phyloP scores from a whole-genome alignment of 2,797 vertebrate species.

The Coreius guichenoti region DNA sequence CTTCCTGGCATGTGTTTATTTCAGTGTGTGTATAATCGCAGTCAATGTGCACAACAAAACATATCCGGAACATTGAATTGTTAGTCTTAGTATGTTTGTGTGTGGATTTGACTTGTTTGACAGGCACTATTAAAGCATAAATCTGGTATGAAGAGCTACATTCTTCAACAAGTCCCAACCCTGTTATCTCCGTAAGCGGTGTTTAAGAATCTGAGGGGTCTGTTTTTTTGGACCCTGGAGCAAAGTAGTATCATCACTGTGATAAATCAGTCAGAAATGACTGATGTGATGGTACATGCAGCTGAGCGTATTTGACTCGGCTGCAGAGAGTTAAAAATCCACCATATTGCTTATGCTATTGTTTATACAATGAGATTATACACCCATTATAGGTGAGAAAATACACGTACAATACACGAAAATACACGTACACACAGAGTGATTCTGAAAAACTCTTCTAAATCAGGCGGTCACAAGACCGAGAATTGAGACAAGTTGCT shows the following conservation, averaged over 20 bases:
- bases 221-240: background rate
- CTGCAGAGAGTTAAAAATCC: slow-evolving; percentile 16
- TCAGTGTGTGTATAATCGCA: slow-evolving; percentile 10
- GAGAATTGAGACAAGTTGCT: background rate
- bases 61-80: background rate
- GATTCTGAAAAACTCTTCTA: background rate
- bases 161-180: slow-evolving; percentile 63
- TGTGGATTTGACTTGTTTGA: slow-evolving; percentile 26
- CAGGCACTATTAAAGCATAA: slow-evolving; percentile 1
- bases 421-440: background rate
- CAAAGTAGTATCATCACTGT: slow-evolving; percentile 7
- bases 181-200: background rate
- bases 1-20: slow-evolving; percentile 30
- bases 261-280: slow-evolving; percentile 30
- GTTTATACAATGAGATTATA: background rate
- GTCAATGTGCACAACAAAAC: background rate
- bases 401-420: no score
- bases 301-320: slow-evolving; percentile 14
- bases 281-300: slow-evolving; percentile 43
- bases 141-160: slow-evolving; percentile 49
- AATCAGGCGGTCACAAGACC: slow-evolving; percentile 1
- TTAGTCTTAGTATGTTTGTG: background rate
- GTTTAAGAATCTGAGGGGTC: slow-evolving; percentile 15
- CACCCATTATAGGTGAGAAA: background rate
- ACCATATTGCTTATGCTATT: background rate